Base-by-base conservation (phyloP, 2,797 vertebrate species). In the Paedocypris micromegethes region DNA sequence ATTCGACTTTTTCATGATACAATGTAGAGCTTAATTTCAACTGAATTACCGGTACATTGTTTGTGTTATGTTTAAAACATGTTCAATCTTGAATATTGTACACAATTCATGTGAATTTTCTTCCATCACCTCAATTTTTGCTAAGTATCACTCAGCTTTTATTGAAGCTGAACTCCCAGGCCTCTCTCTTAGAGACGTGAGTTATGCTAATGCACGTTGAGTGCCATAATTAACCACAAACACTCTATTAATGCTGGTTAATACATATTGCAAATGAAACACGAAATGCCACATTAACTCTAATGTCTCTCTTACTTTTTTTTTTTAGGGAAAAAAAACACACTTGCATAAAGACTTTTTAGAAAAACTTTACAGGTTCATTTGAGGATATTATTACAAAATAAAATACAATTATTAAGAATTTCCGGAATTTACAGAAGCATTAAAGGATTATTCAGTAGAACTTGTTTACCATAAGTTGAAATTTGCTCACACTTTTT, bases 141-240 rank as follows among this genome's bases (percentile, higher is more conserved):
- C 42, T 37, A 58, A 53, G 56, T 41, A 68, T 47, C 41, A 67
- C 52, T 65, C 9, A 8, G 8, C 5, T 38, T 46, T 45, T 45
- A 54, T 43, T 4, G 23, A 61, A n/a, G 58, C 39, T 74, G 38
- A 61, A 72, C 68, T 57, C 46, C 69, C 67, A 5, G 55, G 45
- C 9, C 54, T 68, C 51, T 71, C 59, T 58, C 78, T 81, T 52
- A 66, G 64, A 79, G 79, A 81, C 81, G 72, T 39, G 63, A 72
- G 54, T 68, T 64, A 59, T 57, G 77, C 75, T 64, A 74, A 70
- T 83, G 77, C 80, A 78, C 78, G 72, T 79, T 63, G 68, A 72
- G 83, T 76, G 69, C 41, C 8, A 65, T 84, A 88, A 87, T 90
- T 88, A 90, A 80, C 82, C 83, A 83, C 82, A 80, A 82, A 83